phyloP scores from a whole-genome alignment of 2,888 invertebrate species.

The Hybos culiciformis region DNA sequence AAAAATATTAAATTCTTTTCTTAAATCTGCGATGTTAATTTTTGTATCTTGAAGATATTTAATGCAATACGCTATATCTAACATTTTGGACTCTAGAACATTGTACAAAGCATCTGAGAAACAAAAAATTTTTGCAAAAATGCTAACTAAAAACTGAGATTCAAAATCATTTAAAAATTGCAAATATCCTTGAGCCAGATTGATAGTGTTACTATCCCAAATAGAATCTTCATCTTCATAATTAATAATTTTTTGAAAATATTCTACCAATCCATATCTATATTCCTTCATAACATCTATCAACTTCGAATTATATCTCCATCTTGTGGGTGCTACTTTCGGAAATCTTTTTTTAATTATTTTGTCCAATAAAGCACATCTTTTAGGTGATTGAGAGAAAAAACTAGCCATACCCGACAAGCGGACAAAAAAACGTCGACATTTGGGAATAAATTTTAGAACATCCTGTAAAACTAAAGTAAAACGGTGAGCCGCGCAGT shows the following conservation, averaged over 20 bases:
- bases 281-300: not conserved
- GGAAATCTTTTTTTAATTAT: not conserved
- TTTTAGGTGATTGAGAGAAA: not conserved
- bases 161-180: too few relatives aligned
- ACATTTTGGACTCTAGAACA: not conserved
- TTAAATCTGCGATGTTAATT: not conserved
- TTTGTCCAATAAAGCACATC: not conserved
- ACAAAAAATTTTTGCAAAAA: not conserved
- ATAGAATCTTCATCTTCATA: too few relatives aligned
- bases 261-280: not conserved
- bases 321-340: not conserved
- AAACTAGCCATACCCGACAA: not conserved
- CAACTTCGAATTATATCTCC: not conserved
- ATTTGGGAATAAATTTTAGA: not conserved
- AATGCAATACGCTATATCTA: not conserved
- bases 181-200: too few relatives aligned
- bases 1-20: not conserved
- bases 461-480: not conserved
- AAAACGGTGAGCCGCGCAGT: too few relatives aligned
- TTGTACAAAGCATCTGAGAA: not conserved
- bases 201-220: too few relatives aligned
- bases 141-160: not conserved
- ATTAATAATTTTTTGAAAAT: not conserved
- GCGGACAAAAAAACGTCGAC: not conserved
- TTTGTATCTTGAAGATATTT: not conserved